Evolutionary conservation across 2,797 vertebrate species (phyloP), one percentile per base, ranked within the genome.

Genomic region (Decapterus maruadsi): DNA sequence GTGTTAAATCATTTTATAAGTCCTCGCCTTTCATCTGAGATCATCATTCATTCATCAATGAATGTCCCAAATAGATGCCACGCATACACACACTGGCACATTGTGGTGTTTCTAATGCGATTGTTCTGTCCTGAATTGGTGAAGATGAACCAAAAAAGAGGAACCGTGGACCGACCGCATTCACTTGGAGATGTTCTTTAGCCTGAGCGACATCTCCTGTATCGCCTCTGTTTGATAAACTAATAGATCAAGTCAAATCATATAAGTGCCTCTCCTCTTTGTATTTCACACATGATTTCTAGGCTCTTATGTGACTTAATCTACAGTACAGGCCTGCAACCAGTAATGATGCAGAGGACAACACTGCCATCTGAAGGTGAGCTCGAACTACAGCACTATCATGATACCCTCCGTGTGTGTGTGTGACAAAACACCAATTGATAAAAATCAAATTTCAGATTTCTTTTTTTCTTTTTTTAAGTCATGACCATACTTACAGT

Each of bases 341-440:
- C 62, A 16, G 8, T 8, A 2, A 40, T 20, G 69, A 89, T 83
- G 62, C 38, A 43, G 67, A 85, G 48, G 65, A 77, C 83, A 91
- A 89, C 83, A 91, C 85, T 90, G 90, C 88, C 89, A 88, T 62
- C 90, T 89, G 67, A 85, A 90, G 91, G 90, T 4, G 2, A 64
- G 56, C 56, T 50, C 5, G 0, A 68, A 53, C 43, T 61, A 67
- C 38, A 74, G 53, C 81, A 74, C 45, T 29, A 0, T 38, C 51
- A 61, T 22, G 26, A 54, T 34, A 57, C 8, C 48, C 22, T 72
- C n/a, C 26, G 26, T 26, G 26, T 26, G 26, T 58, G 50, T 26
- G 71, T n/a, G 64, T 7, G 9, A 53, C n/a, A 34, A 0, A 19
- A 17, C 34, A 36, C 34, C 34, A 36, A 36, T 8, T 36, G 34